Evolutionary conservation across 1,140 invertebrate species (phyloP).

Genomic region (Heliconius nattereri): DNA sequence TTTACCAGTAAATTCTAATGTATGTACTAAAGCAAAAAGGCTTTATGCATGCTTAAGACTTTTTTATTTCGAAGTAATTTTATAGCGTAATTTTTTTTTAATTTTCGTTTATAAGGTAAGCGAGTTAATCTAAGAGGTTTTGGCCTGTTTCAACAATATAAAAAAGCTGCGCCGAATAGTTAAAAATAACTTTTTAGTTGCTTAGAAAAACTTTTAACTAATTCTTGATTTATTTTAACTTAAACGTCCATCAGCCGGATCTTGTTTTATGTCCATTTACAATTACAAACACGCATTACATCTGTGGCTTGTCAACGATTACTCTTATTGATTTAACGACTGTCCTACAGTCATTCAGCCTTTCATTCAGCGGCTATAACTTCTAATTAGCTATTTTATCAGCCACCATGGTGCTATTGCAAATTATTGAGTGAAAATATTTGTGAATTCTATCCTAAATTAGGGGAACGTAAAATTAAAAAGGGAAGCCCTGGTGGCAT

Average conservation of each 20-base stretch:
- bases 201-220: slow-evolving; percentile 1
- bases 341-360: slow-evolving; percentile 47
- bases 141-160: no score
- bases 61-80: no score
- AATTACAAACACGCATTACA: slow-evolving; percentile 51
- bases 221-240: neutral
- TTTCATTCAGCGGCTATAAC: slow-evolving; percentile 55
- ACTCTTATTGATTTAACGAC: slow-evolving; percentile 63
- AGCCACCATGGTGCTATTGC: neutral
- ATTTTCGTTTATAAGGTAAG: no score
- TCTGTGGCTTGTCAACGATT: slow-evolving; percentile 49
- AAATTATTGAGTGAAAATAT: neutral
- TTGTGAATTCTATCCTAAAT: neutral
- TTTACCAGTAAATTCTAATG: no score
- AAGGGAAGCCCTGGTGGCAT: no score
- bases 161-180: no score
- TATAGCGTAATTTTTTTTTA: no score
- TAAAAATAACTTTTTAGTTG: neutral
- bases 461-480: neutral
- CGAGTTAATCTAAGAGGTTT: no score
- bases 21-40: no score
- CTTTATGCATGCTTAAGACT: no score
- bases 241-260: slow-evolving; percentile 10
- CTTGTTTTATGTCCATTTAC: slow-evolving; percentile 42
- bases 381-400: slow-evolving; percentile 58